Evolutionary conservation across 92 coral and sea anemone species (phyloP).

Genomic region (Porites divaricata): DNA sequence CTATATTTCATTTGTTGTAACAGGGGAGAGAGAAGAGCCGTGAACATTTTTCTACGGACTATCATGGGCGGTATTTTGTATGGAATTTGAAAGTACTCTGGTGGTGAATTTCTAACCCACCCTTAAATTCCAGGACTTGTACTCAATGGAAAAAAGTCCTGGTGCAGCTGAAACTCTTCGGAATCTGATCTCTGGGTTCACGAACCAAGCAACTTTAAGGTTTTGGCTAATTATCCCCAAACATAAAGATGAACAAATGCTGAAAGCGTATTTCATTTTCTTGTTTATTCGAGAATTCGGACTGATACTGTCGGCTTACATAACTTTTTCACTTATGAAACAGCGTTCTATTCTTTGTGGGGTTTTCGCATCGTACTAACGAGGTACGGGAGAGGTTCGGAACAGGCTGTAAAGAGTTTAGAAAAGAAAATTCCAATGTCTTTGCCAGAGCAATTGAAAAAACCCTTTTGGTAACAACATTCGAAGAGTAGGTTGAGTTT

Average conservation of each 20-base stretch:
- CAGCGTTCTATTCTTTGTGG: conserved; percentile 42
- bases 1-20: not conserved
- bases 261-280: conserved; percentile 58
- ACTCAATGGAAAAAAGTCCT: conserved; percentile 28
- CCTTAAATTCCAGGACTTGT: conserved; percentile 14
- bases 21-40: not conserved
- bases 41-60: not conserved
- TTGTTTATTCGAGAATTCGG: conserved; percentile 72
- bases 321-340: conserved; percentile 58
- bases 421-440: no score
- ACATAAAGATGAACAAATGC: conserved; percentile 54
- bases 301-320: conserved; percentile 65
- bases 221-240: conserved; percentile 42
- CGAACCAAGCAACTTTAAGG: not conserved
- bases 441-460: no score
- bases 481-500: no score
- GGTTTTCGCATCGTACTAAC: conserved; percentile 47
- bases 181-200: not conserved
- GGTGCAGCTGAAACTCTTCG: not conserved
- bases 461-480: no score
- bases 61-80: not conserved
- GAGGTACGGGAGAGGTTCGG: conserved; percentile 32
- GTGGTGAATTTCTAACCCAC: conserved; percentile 38
- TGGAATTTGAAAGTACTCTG: conserved; percentile 16
- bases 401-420: conserved; percentile 12